phyloP scores from a whole-genome alignment of 1,140 invertebrate species.

The Heliconius himera region DNA sequence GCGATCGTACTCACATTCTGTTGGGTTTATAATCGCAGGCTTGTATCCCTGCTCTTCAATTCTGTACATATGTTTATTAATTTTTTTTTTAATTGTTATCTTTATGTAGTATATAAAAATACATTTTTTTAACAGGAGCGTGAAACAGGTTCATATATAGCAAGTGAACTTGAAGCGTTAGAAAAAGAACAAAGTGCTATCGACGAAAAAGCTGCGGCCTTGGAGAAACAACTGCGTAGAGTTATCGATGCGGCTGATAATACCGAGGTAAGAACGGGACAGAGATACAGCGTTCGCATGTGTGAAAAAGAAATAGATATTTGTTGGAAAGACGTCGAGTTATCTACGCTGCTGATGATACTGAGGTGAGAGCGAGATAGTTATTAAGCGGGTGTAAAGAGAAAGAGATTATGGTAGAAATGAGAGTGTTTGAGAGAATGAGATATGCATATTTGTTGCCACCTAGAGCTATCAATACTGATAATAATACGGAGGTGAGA shows the following conservation, averaged over 20 bases:
- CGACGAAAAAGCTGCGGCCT: conserved; percentile 92
- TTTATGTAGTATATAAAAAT: background rate
- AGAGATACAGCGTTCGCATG: no score
- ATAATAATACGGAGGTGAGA: conserved; percentile 42
- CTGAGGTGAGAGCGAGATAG: no score
- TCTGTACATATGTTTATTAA: no score
- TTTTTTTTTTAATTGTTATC: background rate
- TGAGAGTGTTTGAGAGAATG: no score
- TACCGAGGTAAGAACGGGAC: conserved; percentile 50
- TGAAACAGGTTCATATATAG: conserved; percentile 85
- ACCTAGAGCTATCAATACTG: conserved; percentile 88
- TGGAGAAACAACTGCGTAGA: conserved; percentile 92
- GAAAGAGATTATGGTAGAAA: no score
- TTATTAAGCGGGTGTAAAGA: no score
- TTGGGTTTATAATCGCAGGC: no score
- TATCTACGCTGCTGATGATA: conserved; percentile 86
- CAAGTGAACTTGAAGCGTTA: conserved; percentile 92
- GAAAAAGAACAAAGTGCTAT: conserved; percentile 96
- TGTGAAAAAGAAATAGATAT: no score
- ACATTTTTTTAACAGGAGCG: background rate
- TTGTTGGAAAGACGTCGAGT: conserved; percentile 82
- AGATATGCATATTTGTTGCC: no score
- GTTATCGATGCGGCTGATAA: conserved; percentile 89
- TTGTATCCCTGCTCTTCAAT: no score
- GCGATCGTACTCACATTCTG: no score